These are phyloP conservation scores for Gnathonemus longibarbis DNA, from an alignment of 2,113 vertebrate genomes.

Conservation along the genomic window DNA sequence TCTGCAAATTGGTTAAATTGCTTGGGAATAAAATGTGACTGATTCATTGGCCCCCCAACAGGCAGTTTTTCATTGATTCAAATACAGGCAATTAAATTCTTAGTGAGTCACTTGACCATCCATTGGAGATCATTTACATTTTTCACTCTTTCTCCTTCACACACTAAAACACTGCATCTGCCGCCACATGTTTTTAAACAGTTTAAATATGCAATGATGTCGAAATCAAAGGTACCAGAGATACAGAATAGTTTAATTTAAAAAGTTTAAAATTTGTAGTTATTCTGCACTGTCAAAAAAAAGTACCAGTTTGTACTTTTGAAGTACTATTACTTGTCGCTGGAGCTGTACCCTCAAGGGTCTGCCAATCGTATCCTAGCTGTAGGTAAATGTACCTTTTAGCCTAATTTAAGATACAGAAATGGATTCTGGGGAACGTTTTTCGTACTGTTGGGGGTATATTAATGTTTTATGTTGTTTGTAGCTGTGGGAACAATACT, in stretches of 20 bases:
- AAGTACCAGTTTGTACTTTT: neutral
- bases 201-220: neutral
- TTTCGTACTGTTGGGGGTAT: neutral
- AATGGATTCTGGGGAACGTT: neutral
- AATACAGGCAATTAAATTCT: constrained; percentile 9
- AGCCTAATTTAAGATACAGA: neutral
- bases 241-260: neutral
- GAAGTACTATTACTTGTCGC: neutral
- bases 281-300: neutral
- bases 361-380: neutral
- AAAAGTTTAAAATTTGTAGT: neutral
- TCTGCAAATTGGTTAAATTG: constrained; percentile 27
- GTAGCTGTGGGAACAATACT: neutral
- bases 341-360: neutral
- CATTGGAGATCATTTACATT: neutral
- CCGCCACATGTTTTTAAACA: neutral
- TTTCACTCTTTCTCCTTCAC: neutral
- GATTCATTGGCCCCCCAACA: constrained; percentile 8
- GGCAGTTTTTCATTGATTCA: constrained; percentile 19
- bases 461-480: neutral
- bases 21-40: constrained; percentile 20
- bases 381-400: neutral
- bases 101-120: constrained; percentile 1
- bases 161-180: neutral
- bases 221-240: neutral